Conservation (phyloP, 1,140 invertebrate species). For the Caenorhabditis remanei region DNA sequence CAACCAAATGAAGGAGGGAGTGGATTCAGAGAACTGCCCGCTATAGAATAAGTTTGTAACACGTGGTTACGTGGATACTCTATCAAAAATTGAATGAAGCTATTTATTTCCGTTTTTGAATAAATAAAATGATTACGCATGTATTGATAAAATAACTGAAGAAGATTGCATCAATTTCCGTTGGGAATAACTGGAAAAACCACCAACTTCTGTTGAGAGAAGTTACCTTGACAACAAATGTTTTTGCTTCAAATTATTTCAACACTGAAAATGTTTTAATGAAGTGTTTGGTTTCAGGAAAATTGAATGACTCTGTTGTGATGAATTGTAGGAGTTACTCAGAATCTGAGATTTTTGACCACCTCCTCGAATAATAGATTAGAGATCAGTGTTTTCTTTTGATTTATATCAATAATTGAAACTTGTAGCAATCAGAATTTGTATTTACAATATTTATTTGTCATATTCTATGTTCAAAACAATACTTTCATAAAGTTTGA, state of each 20-base stretch:
- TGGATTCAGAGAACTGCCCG: neutral
- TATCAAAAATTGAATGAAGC: neutral
- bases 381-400: no score
- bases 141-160: neutral
- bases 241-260: neutral
- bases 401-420: no score
- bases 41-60: neutral
- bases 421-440: no score
- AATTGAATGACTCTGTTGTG: no score
- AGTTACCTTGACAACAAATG: conserved; percentile 17
- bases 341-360: no score
- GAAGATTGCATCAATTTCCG: conserved; percentile 3
- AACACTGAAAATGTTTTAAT: no score
- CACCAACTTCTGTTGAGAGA: neutral
- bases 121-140: neutral
- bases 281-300: no score
- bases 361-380: no score
- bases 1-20: neutral
- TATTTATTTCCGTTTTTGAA: neutral
- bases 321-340: no score
- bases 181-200: neutral
- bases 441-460: no score
- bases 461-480: no score
- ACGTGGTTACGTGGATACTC: neutral
- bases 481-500: no score